phyloP scores from a whole-genome alignment of 1,140 invertebrate genomes.

The Drosophila pseudoananassae region DNA sequence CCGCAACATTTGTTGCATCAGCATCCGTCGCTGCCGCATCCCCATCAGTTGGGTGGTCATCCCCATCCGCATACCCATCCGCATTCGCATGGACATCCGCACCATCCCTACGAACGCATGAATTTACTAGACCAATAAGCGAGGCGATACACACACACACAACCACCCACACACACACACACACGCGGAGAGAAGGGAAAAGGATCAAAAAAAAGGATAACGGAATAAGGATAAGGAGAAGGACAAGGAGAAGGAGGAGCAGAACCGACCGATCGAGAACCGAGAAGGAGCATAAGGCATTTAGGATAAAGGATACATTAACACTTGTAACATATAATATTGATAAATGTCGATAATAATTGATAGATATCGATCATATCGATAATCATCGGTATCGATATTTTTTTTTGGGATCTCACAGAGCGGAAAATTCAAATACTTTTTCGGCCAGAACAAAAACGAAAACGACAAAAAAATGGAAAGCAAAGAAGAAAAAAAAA shows the following conservation, averaged over 20 bases:
- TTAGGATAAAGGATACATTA: constrained; percentile 5
- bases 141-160: constrained; percentile 3
- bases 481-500: constrained; percentile 12
- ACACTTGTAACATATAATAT: constrained; percentile 4
- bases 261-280: constrained; percentile 10
- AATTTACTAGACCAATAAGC: constrained; percentile 81
- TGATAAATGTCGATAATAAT: constrained; percentile 31
- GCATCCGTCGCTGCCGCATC: constrained; percentile 33
- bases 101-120: constrained; percentile 76
- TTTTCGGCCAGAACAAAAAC: constrained; percentile 51
- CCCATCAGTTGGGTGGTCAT: constrained; percentile 7
- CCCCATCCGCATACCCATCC: constrained; percentile 30
- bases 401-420: constrained; percentile 49
- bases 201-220: constrained; percentile 1
- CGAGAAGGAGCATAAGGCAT: constrained; percentile 6
- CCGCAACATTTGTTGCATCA: constrained; percentile 51
- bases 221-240: neutral
- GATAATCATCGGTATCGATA: neutral
- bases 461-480: constrained; percentile 6
- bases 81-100: constrained; percentile 43
- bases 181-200: neutral
- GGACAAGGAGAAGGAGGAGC: neutral
- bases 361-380: constrained; percentile 1
- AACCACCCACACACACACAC: constrained; percentile 9
- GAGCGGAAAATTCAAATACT: constrained; percentile 58